Evolutionary conservation across 64 coral and sea anemone species (phyloP), one percentile per base, ranked within the genome.

Genomic region (Platygyra sinensis): DNA sequence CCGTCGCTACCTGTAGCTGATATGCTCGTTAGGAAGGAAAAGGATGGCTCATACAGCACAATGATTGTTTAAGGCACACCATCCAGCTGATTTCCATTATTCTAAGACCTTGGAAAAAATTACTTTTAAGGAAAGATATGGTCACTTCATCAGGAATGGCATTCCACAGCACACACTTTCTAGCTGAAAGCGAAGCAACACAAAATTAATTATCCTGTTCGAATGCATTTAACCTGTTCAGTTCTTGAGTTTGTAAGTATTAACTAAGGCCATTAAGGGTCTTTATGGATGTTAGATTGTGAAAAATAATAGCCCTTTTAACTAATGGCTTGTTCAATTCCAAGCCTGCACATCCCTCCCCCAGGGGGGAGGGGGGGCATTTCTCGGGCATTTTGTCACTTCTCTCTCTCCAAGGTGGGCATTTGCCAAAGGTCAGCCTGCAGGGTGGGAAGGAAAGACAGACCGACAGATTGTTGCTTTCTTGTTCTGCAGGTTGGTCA

Each of bases 31-130:
- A 89, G 78, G 67, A 60, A 33, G 49, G 87, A 79, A 49, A 89
- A 89, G 39, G 60, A 89, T 80, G 57, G 73, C 30, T 79, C 57
- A 22, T 89, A 89, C 76, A 89, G 88, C 28, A 79, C 61, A 19
- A 55, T 89, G 4, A 80, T 80, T 62, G 32, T 79, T n/a, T 28
- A 28, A 76, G 30, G 74, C 24, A 50, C 24, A 32, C 5, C 30
- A 32, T 76, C 33, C 33, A 36, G 33, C 33, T 36, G 1, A 3
- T 36, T 76, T 76, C 74, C 30, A 76, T 8, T 38, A 38, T 12
- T 76, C 74, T 76, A 76, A 64, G 62, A 64, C 51, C 61, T 61
- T 54, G 79, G 33, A 81, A 81, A 81, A 81, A 31, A 81, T 81
- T 13, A 60, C 79, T 81, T 81, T 81, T 60, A 61, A 60, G 78